Conservation (phyloP, 2,888 invertebrate species). For the Seladonia tumulorum region DNA sequence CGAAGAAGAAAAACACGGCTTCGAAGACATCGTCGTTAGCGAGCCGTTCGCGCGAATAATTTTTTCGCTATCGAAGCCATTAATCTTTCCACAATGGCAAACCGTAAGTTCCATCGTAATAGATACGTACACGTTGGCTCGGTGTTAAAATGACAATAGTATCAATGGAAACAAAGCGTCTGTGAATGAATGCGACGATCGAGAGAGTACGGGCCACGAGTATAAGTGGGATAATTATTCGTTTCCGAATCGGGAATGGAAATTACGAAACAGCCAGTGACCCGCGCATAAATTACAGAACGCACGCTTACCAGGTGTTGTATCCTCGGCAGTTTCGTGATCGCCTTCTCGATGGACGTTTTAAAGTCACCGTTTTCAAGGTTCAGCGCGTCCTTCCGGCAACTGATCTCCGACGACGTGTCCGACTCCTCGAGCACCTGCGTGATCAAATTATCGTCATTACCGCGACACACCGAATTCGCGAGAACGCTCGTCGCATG, state of each 20-base stretch:
- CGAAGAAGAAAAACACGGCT: background rate
- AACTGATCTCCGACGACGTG: conserved; percentile 85
- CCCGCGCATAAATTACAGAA: background rate
- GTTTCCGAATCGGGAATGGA: background rate
- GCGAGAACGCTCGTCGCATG: background rate
- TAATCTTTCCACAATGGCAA: background rate
- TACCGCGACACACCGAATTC: background rate
- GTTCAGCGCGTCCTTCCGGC: conserved; percentile 83
- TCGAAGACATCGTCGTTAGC: background rate
- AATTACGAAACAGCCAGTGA: background rate
- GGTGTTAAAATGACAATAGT: background rate
- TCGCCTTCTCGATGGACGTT: conserved; percentile 82
- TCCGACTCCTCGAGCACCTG: conserved; percentile 85
- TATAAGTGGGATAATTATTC: conserved; percentile 1
- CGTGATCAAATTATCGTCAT: conserved; percentile 69
- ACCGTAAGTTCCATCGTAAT: background rate
- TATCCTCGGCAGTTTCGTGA: conserved; percentile 83
- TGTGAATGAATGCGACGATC: conserved; percentile 2
- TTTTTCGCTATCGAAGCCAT: background rate
- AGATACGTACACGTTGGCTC: background rate
- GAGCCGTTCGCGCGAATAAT: background rate
- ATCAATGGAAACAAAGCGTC: background rate
- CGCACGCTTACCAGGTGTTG: conserved; percentile 80
- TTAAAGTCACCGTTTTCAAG: conserved; percentile 83
- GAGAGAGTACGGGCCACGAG: background rate